A percentile compares a stretch with the other conserved stretches of the same genome.
Evolutionary conservation across 2,113 vertebrate species (phyloP).

Genomic region (Dicaeum eximium): DNA sequence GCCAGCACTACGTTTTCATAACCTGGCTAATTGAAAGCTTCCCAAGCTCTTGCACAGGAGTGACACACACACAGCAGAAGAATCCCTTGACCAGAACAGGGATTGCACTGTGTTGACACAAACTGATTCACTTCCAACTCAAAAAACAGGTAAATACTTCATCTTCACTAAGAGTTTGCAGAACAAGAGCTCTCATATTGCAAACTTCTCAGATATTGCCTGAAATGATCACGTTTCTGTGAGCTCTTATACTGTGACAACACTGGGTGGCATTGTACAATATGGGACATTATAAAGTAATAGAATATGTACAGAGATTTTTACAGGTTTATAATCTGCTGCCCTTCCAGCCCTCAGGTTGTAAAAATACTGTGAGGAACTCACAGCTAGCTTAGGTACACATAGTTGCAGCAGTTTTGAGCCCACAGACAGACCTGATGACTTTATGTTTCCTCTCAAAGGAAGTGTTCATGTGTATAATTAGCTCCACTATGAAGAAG

Average conservation of each 20-base stretch:
- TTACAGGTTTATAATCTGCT: background rate
- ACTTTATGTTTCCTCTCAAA: background rate
- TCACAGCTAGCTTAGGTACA: background rate
- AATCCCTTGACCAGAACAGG: background rate
- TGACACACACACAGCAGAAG: background rate
- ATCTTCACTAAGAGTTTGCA: background rate
- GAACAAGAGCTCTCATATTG: background rate
- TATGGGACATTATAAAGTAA: background rate
- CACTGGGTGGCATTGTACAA: background rate
- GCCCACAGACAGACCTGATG: accelerated
- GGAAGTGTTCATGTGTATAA: background rate
- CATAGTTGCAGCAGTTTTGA: background rate
- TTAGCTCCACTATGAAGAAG: background rate
- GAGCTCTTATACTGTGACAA: background rate
- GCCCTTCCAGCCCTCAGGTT: background rate
- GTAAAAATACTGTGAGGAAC: background rate
- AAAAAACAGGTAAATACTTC: background rate
- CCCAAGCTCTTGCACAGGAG: background rate
- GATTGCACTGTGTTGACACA: background rate
- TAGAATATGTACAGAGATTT: background rate
- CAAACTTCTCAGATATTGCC: background rate
- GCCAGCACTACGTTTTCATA: background rate
- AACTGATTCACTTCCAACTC: background rate
- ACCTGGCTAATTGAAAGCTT: background rate
- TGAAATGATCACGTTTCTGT: background rate